These are phyloP conservation scores for Sardina pilchardus DNA, from an alignment of 2,113 vertebrate genomes.

Conservation along the genomic window DNA sequence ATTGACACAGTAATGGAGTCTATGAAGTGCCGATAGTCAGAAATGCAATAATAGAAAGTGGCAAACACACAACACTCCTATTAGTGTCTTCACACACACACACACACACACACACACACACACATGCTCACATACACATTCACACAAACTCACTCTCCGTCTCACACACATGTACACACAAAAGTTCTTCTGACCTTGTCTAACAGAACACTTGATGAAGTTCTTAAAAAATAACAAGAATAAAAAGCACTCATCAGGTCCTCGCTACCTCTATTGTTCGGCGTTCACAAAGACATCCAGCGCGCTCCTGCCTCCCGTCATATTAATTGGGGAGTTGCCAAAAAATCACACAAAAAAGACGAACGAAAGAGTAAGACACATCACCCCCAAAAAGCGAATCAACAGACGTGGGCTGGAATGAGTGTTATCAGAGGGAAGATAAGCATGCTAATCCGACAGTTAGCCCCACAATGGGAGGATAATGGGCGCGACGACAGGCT, in stretches of 20 bases:
- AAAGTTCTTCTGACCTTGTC: constrained; percentile 8
- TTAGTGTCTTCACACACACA: not conserved
- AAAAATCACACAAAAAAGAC: constrained; percentile 26
- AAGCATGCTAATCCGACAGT: constrained; percentile 40
- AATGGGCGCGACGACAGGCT: constrained; percentile 49
- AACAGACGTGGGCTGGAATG: constrained; percentile 23
- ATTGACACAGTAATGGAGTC: not conserved
- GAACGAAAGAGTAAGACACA: constrained; percentile 10
- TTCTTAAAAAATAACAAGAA: constrained; percentile 6
- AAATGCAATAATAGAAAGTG: not conserved
- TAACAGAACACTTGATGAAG: constrained; percentile 6
- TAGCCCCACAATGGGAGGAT: constrained; percentile 39
- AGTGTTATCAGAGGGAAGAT: constrained; percentile 43
- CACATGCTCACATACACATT: not conserved
- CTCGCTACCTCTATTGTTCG: not conserved
- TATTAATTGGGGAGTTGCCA: constrained; percentile 5
- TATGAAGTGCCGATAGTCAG: not conserved
- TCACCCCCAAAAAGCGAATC: constrained; percentile 14
- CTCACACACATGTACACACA: not conserved
- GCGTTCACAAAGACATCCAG: not conserved
- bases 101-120: not conserved
- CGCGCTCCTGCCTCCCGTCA: not conserved
- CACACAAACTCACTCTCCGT: not conserved
- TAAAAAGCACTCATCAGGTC: not conserved
- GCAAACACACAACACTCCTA: not conserved